Base-by-base conservation (phyloP, 2,113 vertebrate species). In the Paraplagusia blochii region DNA sequence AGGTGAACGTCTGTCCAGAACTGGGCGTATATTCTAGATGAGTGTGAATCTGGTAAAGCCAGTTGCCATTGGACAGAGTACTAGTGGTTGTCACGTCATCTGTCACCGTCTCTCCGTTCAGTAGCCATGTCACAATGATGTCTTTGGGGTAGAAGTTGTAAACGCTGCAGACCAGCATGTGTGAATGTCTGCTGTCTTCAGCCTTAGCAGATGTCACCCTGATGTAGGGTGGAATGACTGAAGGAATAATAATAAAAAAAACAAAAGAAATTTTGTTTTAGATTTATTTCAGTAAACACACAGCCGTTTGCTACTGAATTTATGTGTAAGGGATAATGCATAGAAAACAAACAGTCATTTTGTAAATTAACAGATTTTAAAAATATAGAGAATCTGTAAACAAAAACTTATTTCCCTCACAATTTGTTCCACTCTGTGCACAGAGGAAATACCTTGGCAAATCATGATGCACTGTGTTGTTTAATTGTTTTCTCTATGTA, bases 131-230 rank as follows among this genome's bases (percentile, higher is more conserved):
- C 22, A 88, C 13, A 17, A 0, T 44, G 65, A 88, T 80, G 2
- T n/a, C 29, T 53, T 80, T 82, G 17, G 86, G 86, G 42, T 74
- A 87, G 43, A 87, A 87, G 43, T 51, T 9, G 39, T 69, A 60
- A 2, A 10, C 73, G 0, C 69, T 83, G 69, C 80, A 86, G 19
- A 60, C 0, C 0, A 86, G 60, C 29, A 55, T 44, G 11, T 6
- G 3, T 5, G 66, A 55, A 33, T 0, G 73, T 48, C 1, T 43
- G 39, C 53, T 50, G n/a, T 5, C 1, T 6, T 2, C 9, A 18
- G 39, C 13, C 9, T 69, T 0, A 1, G 16, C 52, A 11, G 63
- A 64, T 10, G 18, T 63, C 53, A 86, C 9, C 10, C n/a, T 43
- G 16, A 79, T 39, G 0, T 43, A 44, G 11, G 84, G 77, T 39